Evolutionary conservation across 2,888 invertebrate genomes (phyloP).

Genomic region (Phaonia tiefii): DNA sequence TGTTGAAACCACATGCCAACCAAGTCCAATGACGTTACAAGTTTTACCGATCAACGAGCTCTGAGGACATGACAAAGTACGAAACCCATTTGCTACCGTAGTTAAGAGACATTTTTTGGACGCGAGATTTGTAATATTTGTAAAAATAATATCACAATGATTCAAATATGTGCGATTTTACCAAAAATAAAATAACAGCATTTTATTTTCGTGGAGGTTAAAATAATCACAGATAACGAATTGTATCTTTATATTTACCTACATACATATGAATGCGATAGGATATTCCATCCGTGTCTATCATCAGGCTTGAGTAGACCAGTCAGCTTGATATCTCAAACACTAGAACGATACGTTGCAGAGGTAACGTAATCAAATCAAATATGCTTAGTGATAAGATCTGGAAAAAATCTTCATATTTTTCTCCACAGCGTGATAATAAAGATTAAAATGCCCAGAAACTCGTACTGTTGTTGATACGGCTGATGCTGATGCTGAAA

Average conservation of each 20-base stretch:
- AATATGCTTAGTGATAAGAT: conserved; percentile 39
- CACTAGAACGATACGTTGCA: conserved; percentile 30
- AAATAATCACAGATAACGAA: conserved; percentile 9
- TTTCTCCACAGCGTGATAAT: conserved; percentile 13
- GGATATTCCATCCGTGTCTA: no score
- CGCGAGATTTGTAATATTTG: conserved; percentile 26
- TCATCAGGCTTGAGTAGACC: background rate
- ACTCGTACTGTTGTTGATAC: background rate
- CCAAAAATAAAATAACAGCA: conserved; percentile 6
- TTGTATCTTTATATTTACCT: background rate
- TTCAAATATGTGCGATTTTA: background rate
- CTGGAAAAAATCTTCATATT: conserved; percentile 3
- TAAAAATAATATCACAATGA: background rate
- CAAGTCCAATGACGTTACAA: no score
- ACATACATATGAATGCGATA: no score
- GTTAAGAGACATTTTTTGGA: conserved; percentile 6
- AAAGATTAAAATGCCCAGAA: conserved; percentile 8
- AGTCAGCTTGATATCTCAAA: conserved; percentile 26
- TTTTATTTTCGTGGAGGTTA: conserved; percentile 24
- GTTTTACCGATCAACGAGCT: no score
- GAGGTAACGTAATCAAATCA: conserved; percentile 42
- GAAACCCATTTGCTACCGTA: no score
- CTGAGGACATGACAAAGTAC: no score
- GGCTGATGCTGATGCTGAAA: conserved; percentile 4
- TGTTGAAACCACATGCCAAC: no score